Conservation (phyloP, 2,888 invertebrate species). For the Platynereis dumerilii region DNA sequence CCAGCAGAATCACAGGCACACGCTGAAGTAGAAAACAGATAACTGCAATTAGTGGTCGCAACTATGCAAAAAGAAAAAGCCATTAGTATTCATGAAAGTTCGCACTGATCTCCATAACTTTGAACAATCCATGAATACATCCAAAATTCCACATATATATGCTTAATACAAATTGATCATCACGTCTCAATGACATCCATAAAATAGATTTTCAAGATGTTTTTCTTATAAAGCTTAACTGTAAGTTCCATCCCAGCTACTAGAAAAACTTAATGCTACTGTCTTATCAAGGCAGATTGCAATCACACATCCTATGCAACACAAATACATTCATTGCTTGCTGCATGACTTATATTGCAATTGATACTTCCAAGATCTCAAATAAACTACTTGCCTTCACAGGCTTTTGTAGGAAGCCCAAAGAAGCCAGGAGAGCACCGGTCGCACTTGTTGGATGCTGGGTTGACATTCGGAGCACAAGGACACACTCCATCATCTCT, state of each 20-base stretch:
- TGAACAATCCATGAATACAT: too few relatives aligned
- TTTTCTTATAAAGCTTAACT: not conserved
- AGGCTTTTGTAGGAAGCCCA: conserved; percentile 44
- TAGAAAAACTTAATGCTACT: too few relatives aligned
- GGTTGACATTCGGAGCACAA: conserved; percentile 36
- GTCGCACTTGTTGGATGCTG: conserved; percentile 40
- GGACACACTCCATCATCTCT: conserved; percentile 40
- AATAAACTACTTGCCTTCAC: conserved; percentile 38
- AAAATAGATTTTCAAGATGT: not conserved
- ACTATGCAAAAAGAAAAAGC: not conserved
- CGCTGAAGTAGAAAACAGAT: conserved; percentile 29
- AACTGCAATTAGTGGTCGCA: not conserved
- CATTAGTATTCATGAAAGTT: too few relatives aligned
- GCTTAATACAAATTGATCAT: too few relatives aligned
- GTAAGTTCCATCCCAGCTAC: too few relatives aligned
- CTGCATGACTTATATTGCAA: too few relatives aligned
- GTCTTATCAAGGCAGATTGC: too few relatives aligned
- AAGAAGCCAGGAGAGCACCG: conserved; percentile 39
- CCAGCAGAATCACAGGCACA: conserved; percentile 74
- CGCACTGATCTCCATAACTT: too few relatives aligned
- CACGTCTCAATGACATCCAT: too few relatives aligned
- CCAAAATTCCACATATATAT: too few relatives aligned
- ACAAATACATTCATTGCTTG: not conserved
- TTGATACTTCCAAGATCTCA: too few relatives aligned
- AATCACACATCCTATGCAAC: too few relatives aligned